phyloP scores from a whole-genome alignment of 2,888 invertebrate genomes.

The Neocrepidodera transversa region DNA sequence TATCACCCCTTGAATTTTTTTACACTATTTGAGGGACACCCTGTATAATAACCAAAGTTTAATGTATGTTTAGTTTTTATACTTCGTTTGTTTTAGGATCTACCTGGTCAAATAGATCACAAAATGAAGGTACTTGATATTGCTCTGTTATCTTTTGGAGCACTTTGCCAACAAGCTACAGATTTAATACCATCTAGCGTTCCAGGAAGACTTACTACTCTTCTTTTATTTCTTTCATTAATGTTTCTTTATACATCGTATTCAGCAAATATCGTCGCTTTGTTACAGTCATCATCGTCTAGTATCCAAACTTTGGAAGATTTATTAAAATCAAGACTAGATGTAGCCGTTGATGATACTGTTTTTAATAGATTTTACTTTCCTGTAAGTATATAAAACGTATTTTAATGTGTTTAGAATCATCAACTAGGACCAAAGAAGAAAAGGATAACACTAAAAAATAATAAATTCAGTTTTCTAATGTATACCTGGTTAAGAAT shows the following conservation, averaged over 20 bases:
- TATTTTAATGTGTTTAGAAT: too few relatives aligned
- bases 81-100: too few relatives aligned
- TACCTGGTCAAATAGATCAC: neutral
- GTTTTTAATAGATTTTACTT: constrained; percentile 75
- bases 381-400: constrained; percentile 62
- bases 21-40: too few relatives aligned
- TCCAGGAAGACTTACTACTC: constrained; percentile 66
- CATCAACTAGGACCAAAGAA: too few relatives aligned
- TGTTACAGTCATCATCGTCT: constrained; percentile 75
- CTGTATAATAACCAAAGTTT: too few relatives aligned
- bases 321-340: constrained; percentile 70
- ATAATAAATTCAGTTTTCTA: neutral
- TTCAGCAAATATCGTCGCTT: constrained; percentile 77
- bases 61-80: too few relatives aligned
- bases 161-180: constrained; percentile 68
- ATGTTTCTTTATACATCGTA: constrained; percentile 79
- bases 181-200: constrained; percentile 61
- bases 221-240: constrained; percentile 68
- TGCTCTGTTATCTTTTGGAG: constrained; percentile 65
- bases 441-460: too few relatives aligned
- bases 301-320: constrained; percentile 71
- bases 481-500: too few relatives aligned
- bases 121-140: constrained; percentile 62
- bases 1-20: too few relatives aligned
- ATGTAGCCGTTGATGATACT: constrained; percentile 72